A percentile compares a stretch with the other conserved stretches of the same genome.
These are phyloP conservation scores for Furcula furcula DNA, from an alignment of 2,888 invertebrate species.

Conservation along the genomic window DNA sequence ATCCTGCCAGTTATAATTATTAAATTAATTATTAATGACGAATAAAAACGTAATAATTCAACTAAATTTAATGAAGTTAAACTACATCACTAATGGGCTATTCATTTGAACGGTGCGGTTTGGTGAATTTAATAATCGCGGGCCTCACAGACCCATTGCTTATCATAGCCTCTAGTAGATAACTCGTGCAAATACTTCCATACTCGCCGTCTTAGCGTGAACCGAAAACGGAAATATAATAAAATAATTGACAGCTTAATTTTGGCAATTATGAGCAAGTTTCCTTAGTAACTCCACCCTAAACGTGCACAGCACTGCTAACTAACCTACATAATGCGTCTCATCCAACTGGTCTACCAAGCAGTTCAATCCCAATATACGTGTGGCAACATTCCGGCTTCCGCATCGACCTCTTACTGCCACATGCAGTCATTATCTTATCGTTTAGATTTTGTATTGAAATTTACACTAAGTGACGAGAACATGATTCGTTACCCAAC, in stretches of 20 bases:
- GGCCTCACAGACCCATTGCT: conserved; percentile 16
- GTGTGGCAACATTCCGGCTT: conserved; percentile 18
- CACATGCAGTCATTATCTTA: no score
- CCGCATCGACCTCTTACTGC: neutral
- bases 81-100: conserved; percentile 31
- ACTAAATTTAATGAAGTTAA: conserved; percentile 30
- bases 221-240: conserved; percentile 3
- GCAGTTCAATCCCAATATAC: neutral
- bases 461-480: no score
- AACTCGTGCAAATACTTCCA: neutral
- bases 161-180: conserved; percentile 22
- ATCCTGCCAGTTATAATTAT: conserved; percentile 25
- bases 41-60: conserved; percentile 27
- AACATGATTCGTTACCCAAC: no score
- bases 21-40: conserved; percentile 27
- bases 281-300: neutral
- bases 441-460: no score
- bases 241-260: conserved; percentile 20
- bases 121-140: conserved; percentile 3
- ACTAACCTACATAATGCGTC: neutral
- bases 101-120: conserved; percentile 24
- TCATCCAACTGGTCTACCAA: neutral
- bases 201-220: conserved; percentile 1
- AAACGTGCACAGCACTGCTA: neutral
- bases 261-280: conserved; percentile 27